These are phyloP conservation scores for Gasterosteus nipponicus DNA, from an alignment of 2,113 vertebrate species.

Conservation along the genomic window DNA sequence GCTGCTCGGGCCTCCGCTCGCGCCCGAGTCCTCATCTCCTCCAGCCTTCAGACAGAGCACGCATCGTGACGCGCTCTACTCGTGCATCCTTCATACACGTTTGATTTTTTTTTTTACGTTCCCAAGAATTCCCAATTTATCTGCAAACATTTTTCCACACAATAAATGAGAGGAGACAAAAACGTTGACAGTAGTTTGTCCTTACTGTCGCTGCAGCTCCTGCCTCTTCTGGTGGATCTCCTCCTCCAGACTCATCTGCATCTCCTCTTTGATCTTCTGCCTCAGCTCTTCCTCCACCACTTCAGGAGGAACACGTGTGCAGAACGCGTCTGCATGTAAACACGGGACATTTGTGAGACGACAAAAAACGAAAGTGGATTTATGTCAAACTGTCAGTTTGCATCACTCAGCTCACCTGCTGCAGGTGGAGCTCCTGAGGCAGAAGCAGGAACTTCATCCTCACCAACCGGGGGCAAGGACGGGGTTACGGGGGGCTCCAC, in stretches of 20 bases:
- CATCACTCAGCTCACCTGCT: conserved; percentile 46
- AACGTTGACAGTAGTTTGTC: neutral
- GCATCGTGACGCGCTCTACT: neutral
- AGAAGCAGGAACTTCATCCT: conserved; percentile 37
- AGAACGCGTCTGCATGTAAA: conserved; percentile 7
- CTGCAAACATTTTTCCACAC: neutral
- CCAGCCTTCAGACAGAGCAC: conserved; percentile 57
- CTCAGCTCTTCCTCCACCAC: conserved; percentile 69
- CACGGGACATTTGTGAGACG: neutral
- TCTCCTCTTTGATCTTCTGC: conserved; percentile 68
- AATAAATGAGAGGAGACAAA: neutral
- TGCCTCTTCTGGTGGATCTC: conserved; percentile 67
- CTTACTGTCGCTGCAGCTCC: conserved; percentile 75
- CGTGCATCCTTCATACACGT: neutral
- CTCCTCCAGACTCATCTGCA: conserved; percentile 69
- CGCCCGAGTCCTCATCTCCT: conserved; percentile 58
- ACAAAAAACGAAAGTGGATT: neutral
- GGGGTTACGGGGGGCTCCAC: conserved; percentile 27
- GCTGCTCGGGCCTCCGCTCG: conserved; percentile 51
- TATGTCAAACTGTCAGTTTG: neutral
- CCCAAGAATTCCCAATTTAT: neutral
- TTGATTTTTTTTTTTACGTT: too few relatives aligned
- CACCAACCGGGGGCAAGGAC: conserved; percentile 25
- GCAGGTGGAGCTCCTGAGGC: conserved; percentile 29
- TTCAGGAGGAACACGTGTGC: conserved; percentile 28